A percentile compares a stretch with the other conserved stretches of the same genome.
phyloP scores from a whole-genome alignment of 2,797 vertebrate genomes.

The Leptatherina wallacei region DNA sequence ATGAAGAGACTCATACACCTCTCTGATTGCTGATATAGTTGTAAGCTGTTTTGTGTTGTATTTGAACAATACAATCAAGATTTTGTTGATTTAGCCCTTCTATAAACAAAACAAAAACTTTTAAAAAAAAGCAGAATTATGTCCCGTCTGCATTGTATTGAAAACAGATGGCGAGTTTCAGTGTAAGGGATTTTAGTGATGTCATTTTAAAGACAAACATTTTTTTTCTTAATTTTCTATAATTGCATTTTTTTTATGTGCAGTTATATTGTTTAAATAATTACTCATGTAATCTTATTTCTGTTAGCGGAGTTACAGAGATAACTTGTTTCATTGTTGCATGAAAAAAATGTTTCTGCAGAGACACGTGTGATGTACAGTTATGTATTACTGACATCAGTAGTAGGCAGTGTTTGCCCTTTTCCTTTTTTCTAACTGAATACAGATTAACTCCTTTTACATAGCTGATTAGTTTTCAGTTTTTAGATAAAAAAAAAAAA shows the following conservation, averaged over 20 bases:
- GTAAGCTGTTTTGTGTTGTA: constrained; percentile 21
- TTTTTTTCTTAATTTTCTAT: constrained; percentile 52
- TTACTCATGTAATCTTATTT: constrained; percentile 69
- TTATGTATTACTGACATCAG: constrained; percentile 82
- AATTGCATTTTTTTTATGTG: constrained; percentile 72
- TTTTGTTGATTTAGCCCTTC: constrained; percentile 7
- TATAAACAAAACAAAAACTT: neutral
- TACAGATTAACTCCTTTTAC: constrained; percentile 57
- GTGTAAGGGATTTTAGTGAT: constrained; percentile 44
- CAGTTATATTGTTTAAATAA: constrained; percentile 63
- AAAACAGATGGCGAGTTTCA: constrained; percentile 33
- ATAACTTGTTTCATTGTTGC: constrained; percentile 87
- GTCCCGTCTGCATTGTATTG: constrained; percentile 32
- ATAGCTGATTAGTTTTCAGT: constrained; percentile 53
- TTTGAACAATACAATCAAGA: constrained; percentile 35
- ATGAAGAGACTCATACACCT: constrained; percentile 5
- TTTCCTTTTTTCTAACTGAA: constrained; percentile 64
- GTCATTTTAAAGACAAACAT: constrained; percentile 47
- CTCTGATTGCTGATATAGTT: constrained; percentile 4
- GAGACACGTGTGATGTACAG: constrained; percentile 87
- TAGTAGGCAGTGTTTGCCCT: constrained; percentile 87
- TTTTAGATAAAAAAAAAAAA: constrained; percentile 52
- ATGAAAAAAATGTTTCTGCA: constrained; percentile 86
- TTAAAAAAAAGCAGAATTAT: constrained; percentile 10
- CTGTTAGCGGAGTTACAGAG: constrained; percentile 80